phyloP scores from a whole-genome alignment of 1,140 invertebrate genomes.

The Eriosoma lanigerum region DNA sequence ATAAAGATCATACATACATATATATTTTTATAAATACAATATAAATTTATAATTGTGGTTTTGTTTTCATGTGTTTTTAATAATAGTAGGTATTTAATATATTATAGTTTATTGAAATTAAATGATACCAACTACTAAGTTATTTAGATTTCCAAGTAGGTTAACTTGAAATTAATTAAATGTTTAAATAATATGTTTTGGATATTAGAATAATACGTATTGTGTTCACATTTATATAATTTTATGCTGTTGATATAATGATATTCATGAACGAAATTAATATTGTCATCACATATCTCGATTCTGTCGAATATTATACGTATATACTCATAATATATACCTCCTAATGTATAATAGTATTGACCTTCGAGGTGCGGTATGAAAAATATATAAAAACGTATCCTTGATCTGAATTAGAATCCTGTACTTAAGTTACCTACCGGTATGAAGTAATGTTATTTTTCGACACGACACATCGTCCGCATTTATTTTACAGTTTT shows the following conservation, averaged over 20 bases:
- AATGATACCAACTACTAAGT: too few relatives aligned
- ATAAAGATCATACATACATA: too few relatives aligned
- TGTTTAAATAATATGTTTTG: too few relatives aligned
- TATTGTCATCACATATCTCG: neutral
- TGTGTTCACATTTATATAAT: neutral
- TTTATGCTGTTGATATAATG: neutral
- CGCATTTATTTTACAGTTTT: neutral
- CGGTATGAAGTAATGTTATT: conserved; percentile 34
- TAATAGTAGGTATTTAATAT: too few relatives aligned
- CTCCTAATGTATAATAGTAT: too few relatives aligned
- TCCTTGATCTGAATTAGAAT: conserved; percentile 49
- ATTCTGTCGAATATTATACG: conserved; percentile 2
- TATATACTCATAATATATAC: neutral
- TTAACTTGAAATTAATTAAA: too few relatives aligned
- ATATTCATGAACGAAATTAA: conserved; percentile 5
- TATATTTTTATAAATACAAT: too few relatives aligned
- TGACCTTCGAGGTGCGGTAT: conserved; percentile 32
- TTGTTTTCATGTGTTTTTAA: too few relatives aligned
- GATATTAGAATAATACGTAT: neutral
- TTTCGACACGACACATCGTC: neutral
- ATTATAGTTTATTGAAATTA: too few relatives aligned
- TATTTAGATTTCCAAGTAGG: neutral
- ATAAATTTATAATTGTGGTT: too few relatives aligned
- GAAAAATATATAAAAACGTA: conserved; percentile 15
- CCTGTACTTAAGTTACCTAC: conserved; percentile 43